A percentile compares a stretch with the other conserved stretches of the same genome.
Evolutionary conservation across 2,888 invertebrate species (phyloP).

Genomic region (Drosophila nr. fundita): DNA sequence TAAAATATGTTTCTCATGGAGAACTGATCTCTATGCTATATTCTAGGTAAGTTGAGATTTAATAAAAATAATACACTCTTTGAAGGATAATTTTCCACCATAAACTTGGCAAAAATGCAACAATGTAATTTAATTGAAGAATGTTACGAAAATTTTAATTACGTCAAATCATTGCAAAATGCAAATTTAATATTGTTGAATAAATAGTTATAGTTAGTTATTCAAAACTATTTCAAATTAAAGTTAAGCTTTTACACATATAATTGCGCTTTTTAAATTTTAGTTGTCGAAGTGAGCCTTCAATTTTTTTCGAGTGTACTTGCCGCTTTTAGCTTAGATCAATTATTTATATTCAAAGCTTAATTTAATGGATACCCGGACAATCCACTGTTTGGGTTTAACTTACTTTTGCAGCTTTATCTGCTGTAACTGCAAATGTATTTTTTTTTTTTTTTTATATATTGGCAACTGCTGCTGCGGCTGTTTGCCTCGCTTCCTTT

Average conservation of each 20-base stretch:
- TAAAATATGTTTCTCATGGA: neutral
- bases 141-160: neutral
- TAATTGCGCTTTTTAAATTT: neutral
- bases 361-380: constrained; percentile 17
- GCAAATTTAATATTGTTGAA: neutral
- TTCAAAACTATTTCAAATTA: neutral
- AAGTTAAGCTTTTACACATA: neutral
- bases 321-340: constrained; percentile 3
- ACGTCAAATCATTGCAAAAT: neutral
- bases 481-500: constrained; percentile 20
- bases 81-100: neutral
- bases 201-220: accelerated
- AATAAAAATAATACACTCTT: neutral
- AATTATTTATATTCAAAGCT: constrained; percentile 26
- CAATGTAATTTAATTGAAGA: neutral
- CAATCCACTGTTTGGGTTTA: constrained; percentile 20
- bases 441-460: neutral
- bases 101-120: neutral
- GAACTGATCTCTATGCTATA: neutral
- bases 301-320: neutral
- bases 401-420: constrained; percentile 24
- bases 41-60: neutral
- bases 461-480: constrained; percentile 1
- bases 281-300: accelerated
- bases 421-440: constrained; percentile 8